Evolutionary conservation across 2,888 invertebrate genomes (phyloP).

Genomic region (Platypus cylindrus): DNA sequence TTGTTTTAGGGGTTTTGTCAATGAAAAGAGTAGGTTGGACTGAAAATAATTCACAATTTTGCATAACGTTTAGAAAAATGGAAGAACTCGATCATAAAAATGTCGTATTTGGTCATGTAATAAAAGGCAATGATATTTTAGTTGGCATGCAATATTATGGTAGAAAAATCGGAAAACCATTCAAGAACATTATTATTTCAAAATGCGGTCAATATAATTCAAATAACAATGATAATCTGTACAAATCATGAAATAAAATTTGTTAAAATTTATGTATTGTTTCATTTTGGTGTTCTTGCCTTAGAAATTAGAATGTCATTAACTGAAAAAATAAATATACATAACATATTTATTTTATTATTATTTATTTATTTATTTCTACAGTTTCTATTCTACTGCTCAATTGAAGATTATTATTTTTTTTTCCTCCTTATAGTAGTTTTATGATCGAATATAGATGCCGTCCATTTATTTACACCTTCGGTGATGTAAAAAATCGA

Average conservation of each 20-base stretch:
- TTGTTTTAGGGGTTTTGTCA: conserved; percentile 35
- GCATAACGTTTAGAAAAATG: conserved; percentile 36
- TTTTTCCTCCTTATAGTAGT: too few species aligned
- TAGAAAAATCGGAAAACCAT: conserved; percentile 29
- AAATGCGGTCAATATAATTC: conserved; percentile 23
- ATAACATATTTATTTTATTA: too few species aligned
- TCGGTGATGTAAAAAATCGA: too few species aligned
- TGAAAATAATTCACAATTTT: conserved; percentile 39
- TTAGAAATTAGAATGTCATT: too few species aligned
- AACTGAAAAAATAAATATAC: too few species aligned
- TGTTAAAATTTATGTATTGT: conserved; percentile 10
- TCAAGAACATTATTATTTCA: conserved; percentile 27
- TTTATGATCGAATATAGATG: too few species aligned
- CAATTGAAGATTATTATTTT: too few species aligned
- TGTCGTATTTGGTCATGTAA: conserved; percentile 40
- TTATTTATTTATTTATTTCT: too few species aligned
- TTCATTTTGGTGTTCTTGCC: too few species aligned
- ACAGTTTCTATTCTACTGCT: too few species aligned
- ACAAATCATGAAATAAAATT: neutral
- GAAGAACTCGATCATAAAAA: conserved; percentile 34
- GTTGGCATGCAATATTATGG: conserved; percentile 30
- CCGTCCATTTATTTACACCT: too few species aligned
- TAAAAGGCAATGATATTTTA: conserved; percentile 29
- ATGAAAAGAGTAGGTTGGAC: conserved; percentile 31
- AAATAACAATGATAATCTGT: too few species aligned